phyloP scores from a whole-genome alignment of 1,140 invertebrate species.

The Papilio xuthus region DNA sequence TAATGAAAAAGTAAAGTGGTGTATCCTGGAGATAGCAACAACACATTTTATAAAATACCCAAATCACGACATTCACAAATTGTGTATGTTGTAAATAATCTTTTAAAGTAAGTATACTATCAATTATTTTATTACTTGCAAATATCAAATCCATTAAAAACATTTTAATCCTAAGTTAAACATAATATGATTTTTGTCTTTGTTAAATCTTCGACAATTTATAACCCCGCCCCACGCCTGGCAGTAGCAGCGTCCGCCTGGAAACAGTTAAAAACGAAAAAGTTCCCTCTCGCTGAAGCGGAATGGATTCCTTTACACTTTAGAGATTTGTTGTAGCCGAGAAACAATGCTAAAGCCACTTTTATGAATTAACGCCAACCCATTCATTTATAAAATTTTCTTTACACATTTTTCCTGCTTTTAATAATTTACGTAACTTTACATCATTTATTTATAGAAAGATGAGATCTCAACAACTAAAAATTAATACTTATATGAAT shows the following conservation, averaged over 20 bases:
- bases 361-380: not conserved
- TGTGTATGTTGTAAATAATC: too few relatives aligned
- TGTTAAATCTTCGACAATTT: constrained; percentile 11
- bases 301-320: constrained; percentile 20
- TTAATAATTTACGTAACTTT: too few relatives aligned
- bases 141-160: not conserved
- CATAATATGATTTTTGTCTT: not conserved
- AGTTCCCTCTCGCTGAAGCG: not conserved
- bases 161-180: constrained; percentile 1
- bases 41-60: too few relatives aligned
- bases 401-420: not conserved
- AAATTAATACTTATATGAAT: too few relatives aligned
- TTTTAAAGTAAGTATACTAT: too few relatives aligned
- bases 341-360: not conserved
- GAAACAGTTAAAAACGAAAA: not conserved
- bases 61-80: too few relatives aligned
- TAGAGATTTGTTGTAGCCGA: constrained; percentile 3
- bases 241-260: not conserved
- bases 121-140: too few relatives aligned
- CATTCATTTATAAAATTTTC: not conserved
- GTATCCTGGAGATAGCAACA: too few relatives aligned
- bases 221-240: not conserved
- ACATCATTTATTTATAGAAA: too few relatives aligned
- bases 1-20: too few relatives aligned
- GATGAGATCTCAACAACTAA: too few relatives aligned